Evolutionary conservation across 2,113 vertebrate genomes (phyloP), one percentile per base, ranked within the genome.

Genomic region (Lathamus discolor): DNA sequence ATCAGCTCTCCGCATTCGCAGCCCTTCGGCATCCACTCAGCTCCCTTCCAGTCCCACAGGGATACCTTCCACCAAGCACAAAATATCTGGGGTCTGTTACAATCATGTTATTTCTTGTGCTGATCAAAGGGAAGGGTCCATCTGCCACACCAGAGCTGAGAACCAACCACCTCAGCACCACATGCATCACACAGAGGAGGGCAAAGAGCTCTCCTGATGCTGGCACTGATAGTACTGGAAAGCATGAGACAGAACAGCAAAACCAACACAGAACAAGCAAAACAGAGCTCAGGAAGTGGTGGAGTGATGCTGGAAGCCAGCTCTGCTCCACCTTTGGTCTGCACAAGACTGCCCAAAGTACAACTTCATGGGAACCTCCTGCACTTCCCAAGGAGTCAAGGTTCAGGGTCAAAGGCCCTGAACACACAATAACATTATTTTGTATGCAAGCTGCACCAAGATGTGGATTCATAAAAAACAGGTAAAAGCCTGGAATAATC

Each of bases 101-200:
- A 37, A 49, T 3, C 0, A 0, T 2, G 8, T 28, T 37, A 29
- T 44, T 68, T 59, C 74, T 44, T 12, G 12, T 3, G 18, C 52
- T 28, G 70, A 35, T 14, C 0, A 1, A 16, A 25, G 41, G 8
- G 9, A 8, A 10, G 41, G 2, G 35, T 39, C 81, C 57, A 4
- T n/a, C 31, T 70, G 64, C 8, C 24, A 2, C 4, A 24, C 2
- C 48, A n/a, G 14, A 37, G 39, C 28, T 49, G 66, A 0, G 5
- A 48, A 61, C 13, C 4, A 1, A 35, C 18, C 37, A 10, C 62
- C 59, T 7, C 66, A 37, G 49, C 4, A 64, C 63, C 51, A 7
- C 1, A 1, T 31, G 25, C 1, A 1, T 9, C 3, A 0, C 1
- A 0, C 0, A 4, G n/a, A 67, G 29, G 7, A 39, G 23, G 17